Conservation (phyloP, 2,888 invertebrate genomes). For the Hirtodrosophila duncani region DNA sequence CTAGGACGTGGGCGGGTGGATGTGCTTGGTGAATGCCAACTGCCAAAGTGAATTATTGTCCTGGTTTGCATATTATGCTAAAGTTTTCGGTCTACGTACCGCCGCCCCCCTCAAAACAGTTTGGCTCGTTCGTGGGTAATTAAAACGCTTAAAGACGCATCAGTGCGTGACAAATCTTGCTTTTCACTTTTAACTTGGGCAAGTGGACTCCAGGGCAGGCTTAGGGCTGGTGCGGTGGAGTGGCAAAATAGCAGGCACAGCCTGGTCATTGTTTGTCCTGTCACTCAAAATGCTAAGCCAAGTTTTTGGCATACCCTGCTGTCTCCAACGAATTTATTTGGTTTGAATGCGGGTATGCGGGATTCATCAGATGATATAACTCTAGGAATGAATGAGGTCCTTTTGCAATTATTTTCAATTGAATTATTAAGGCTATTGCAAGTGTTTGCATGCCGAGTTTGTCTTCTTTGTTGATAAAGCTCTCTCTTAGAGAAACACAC, state of each 20-base stretch:
- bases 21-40: no score
- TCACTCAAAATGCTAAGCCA: slow-evolving; percentile 45
- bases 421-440: no score
- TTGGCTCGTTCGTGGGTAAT: slow-evolving; percentile 69
- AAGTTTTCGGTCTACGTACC: slow-evolving; percentile 52
- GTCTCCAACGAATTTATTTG: no score
- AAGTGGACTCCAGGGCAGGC: slow-evolving; percentile 8
- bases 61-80: slow-evolving; percentile 70
- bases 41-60: slow-evolving; percentile 73
- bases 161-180: slow-evolving; percentile 75
- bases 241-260: slow-evolving; percentile 35
- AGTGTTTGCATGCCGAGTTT: no score
- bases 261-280: slow-evolving; percentile 58
- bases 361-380: no score
- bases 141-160: slow-evolving; percentile 74
- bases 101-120: no score
- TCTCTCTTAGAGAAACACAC: no score
- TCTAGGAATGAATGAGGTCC: no score
- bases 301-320: slow-evolving; percentile 46
- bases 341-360: background rate
- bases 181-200: slow-evolving; percentile 72
- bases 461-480: background rate
- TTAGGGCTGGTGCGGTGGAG: slow-evolving; percentile 28
- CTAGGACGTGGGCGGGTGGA: no score
- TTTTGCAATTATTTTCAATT: no score